phyloP scores from a whole-genome alignment of 2,113 vertebrate genomes.

The Gallinago media region DNA sequence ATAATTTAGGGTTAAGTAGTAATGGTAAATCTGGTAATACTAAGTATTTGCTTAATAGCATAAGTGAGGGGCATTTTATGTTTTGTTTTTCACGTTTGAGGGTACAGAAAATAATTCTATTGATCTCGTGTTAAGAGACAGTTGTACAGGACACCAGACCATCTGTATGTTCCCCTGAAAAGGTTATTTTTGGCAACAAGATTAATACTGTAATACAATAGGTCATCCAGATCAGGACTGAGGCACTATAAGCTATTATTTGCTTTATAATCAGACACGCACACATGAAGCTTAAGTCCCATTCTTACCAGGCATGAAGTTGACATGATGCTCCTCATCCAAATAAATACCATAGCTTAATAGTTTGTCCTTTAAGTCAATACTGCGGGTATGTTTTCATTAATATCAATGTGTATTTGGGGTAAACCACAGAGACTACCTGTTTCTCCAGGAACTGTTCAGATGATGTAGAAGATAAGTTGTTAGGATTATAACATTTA shows the following conservation, averaged over 20 bases:
- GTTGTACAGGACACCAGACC: not conserved
- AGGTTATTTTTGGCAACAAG: not conserved
- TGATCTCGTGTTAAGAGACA: not conserved
- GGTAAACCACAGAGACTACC: not conserved
- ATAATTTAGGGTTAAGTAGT: not conserved
- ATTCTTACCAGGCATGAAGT: not conserved
- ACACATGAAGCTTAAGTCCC: accelerated
- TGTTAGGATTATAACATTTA: not conserved
- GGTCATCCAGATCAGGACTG: not conserved
- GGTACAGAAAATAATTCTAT: not conserved
- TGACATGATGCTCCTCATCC: not conserved
- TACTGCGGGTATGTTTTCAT: not conserved
- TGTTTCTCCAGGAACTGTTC: not conserved
- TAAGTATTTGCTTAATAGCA: not conserved
- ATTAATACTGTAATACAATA: not conserved
- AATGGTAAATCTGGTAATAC: not conserved
- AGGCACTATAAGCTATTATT: not conserved
- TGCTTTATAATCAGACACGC: accelerated
- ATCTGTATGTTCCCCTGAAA: not conserved
- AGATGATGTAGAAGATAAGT: accelerated
- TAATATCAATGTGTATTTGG: accelerated
- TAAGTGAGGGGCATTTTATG: not conserved
- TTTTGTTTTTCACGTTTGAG: not conserved
- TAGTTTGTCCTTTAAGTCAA: not conserved
- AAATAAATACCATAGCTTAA: not conserved